Evolutionary conservation across 92 coral and sea anemone genomes (phyloP).

Genomic region (Meandrina meandrites): DNA sequence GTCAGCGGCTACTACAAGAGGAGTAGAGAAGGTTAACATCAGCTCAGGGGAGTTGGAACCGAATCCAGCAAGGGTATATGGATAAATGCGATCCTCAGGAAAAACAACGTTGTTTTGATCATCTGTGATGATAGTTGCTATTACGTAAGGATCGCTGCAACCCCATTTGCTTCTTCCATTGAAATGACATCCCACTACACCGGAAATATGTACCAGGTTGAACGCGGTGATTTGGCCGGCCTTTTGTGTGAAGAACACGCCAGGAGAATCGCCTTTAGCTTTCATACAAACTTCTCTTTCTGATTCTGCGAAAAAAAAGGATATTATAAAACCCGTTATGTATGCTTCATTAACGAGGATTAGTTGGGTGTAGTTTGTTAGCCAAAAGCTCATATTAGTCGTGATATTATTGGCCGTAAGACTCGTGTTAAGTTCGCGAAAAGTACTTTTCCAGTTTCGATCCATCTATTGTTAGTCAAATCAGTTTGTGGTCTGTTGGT

Average conservation of each 20-base stretch:
- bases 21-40: not conserved
- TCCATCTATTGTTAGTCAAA: too few species aligned
- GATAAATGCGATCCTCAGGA: not conserved
- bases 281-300: not conserved
- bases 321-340: too few species aligned
- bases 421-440: too few species aligned
- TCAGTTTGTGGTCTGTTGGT: too few species aligned
- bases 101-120: not conserved
- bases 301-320: not conserved
- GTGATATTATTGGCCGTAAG: too few species aligned
- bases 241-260: not conserved
- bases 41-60: not conserved
- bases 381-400: too few species aligned
- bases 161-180: not conserved
- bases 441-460: too few species aligned
- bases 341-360: too few species aligned
- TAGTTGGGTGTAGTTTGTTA: too few species aligned
- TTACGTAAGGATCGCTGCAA: not conserved
- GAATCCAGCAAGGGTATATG: not conserved
- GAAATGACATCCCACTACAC: not conserved
- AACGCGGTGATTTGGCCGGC: not conserved
- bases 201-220: not conserved
- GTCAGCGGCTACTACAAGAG: not conserved
- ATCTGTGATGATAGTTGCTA: not conserved
- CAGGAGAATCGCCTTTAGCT: not conserved